phyloP scores from a whole-genome alignment of 2,888 invertebrate species.

The Lasioglossum marginatum region DNA sequence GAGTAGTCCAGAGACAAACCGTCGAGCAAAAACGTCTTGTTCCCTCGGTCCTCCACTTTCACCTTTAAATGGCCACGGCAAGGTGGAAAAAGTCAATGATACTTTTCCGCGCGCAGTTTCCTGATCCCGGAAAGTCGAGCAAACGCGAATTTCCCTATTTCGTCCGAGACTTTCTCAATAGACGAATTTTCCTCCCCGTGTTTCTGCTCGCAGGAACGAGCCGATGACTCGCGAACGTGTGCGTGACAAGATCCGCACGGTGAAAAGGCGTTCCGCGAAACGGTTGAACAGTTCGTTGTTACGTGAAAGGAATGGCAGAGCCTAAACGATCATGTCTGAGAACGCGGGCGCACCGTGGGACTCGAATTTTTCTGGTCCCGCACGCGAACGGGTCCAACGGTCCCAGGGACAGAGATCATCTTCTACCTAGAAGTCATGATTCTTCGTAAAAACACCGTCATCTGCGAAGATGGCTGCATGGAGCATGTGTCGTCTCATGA shows the following conservation, averaged over 20 bases:
- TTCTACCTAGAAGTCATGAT: neutral
- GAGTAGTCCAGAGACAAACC: neutral
- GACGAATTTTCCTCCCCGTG: constrained; percentile 1
- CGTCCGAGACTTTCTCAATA: neutral
- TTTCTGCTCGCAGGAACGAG: constrained; percentile 5
- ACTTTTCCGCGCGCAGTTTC: constrained; percentile 6
- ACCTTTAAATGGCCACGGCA: constrained; percentile 20
- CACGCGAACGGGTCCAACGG: constrained; percentile 62
- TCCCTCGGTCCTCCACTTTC: constrained; percentile 39
- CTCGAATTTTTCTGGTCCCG: constrained; percentile 76
- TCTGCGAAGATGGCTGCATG: neutral
- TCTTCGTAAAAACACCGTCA: neutral
- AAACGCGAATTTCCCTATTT: neutral
- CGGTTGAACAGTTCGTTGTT: constrained; percentile 78
- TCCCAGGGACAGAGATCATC: neutral
- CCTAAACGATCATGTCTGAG: constrained; percentile 78
- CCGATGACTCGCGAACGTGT: constrained; percentile 40
- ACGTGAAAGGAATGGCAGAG: constrained; percentile 77
- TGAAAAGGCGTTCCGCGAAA: constrained; percentile 79
- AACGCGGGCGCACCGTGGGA: constrained; percentile 77
- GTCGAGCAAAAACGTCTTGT: constrained; percentile 10
- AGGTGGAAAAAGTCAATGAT: neutral
- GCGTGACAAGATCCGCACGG: constrained; percentile 56
- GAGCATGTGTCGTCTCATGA: neutral
- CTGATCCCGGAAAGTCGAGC: constrained; percentile 5